Evolutionary conservation across 2,113 vertebrate species (phyloP).

Genomic region (Murina feae): DNA sequence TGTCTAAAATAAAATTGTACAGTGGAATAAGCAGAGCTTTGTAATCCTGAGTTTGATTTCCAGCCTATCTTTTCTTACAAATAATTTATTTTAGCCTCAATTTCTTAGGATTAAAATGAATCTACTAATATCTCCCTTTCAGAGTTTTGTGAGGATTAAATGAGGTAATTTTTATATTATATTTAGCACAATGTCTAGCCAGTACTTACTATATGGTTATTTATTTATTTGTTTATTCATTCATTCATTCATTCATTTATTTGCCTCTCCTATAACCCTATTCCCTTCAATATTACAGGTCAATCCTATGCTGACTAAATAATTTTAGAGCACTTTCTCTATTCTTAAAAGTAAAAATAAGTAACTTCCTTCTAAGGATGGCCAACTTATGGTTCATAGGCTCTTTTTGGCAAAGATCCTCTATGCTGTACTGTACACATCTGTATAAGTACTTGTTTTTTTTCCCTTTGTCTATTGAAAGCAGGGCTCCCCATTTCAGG

Average conservation of each 20-base stretch:
- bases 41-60: neutral
- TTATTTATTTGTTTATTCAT: neutral
- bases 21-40: neutral
- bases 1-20: neutral
- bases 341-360: constrained; percentile 9
- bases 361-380: neutral
- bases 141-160: neutral
- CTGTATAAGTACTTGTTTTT: neutral
- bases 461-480: constrained; percentile 58
- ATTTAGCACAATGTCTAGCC: neutral
- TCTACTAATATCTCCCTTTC: neutral
- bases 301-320: neutral
- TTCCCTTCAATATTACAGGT: neutral
- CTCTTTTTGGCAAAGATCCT: neutral
- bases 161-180: neutral
- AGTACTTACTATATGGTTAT: neutral
- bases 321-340: constrained; percentile 27
- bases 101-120: neutral
- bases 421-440: constrained; percentile 38
- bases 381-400: neutral
- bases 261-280: neutral
- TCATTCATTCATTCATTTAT: neutral
- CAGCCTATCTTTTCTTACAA: neutral
- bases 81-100: neutral
- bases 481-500: neutral